Percentiles rank a stretch among this genome's conserved stretches.
These are phyloP conservation scores for Heliconius ethilla DNA, from an alignment of 2,888 invertebrate species.

Conservation along the genomic window DNA sequence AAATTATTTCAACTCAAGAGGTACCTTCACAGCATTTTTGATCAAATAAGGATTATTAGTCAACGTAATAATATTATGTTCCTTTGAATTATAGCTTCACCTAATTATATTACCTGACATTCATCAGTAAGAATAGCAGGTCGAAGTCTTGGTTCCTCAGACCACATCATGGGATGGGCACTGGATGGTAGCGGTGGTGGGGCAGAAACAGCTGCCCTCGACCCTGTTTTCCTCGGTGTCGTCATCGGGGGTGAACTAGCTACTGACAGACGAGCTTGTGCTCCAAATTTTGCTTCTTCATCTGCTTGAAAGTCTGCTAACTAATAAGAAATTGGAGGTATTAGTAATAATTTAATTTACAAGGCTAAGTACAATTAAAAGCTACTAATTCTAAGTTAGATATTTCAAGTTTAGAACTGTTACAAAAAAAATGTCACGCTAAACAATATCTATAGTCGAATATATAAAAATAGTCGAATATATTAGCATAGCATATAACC, in stretches of 20 bases:
- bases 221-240: constrained; percentile 45
- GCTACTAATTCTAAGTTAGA: no score
- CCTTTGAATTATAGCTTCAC: not conserved
- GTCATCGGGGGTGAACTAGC: constrained; percentile 35
- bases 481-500: no score
- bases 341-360: not conserved
- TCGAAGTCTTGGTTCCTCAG: constrained; percentile 63
- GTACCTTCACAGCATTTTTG: no score
- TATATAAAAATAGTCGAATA: no score
- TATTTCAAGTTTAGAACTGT: no score
- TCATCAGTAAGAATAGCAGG: constrained; percentile 67
- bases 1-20: not conserved
- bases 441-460: no score
- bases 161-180: constrained; percentile 65
- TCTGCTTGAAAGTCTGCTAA: constrained; percentile 75
- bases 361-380: not conserved
- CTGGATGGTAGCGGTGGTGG: constrained; percentile 63
- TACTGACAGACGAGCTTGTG: constrained; percentile 38
- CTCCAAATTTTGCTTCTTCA: constrained; percentile 70
- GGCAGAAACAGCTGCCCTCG: constrained; percentile 65
- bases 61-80: not conserved
- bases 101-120: constrained; percentile 59
- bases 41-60: not conserved
- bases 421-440: no score
- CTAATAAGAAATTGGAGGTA: constrained; percentile 47